A percentile compares a stretch with the other conserved stretches of the same genome.
phyloP scores from a whole-genome alignment of 2,797 vertebrate genomes.

The Sebastes umbrosus region DNA sequence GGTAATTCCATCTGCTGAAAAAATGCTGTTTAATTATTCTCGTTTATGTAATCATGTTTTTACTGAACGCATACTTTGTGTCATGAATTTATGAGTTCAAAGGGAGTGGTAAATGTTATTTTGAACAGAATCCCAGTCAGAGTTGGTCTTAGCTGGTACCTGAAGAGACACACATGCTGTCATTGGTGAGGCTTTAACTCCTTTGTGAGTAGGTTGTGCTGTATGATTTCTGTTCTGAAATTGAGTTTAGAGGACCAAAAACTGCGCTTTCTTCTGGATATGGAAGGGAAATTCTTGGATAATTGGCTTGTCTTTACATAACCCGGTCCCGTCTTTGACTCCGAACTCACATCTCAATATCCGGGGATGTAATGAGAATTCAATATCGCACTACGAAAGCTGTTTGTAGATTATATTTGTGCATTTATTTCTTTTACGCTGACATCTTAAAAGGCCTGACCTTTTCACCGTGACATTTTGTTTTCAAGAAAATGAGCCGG shows the following conservation, averaged over 20 bases:
- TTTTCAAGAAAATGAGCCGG: constrained; percentile 60
- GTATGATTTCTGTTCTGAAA: constrained; percentile 12
- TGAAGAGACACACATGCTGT: neutral
- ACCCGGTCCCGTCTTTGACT: neutral
- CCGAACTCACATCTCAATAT: neutral
- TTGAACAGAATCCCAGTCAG: constrained; percentile 13
- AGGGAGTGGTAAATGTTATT: neutral
- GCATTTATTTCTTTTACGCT: constrained; percentile 17
- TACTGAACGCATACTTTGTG: constrained; percentile 2
- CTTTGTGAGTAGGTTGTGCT: neutral
- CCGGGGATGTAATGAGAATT: constrained; percentile 7
- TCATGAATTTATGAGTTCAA: neutral
- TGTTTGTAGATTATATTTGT: constrained; percentile 30
- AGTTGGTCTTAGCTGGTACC: neutral
- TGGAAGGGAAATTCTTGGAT: neutral
- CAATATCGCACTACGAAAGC: constrained; percentile 11
- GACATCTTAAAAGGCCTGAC: constrained; percentile 63
- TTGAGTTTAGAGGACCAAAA: constrained; percentile 64
- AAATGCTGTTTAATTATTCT: neutral
- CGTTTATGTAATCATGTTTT: constrained; percentile 3
- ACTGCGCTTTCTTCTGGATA: constrained; percentile 10
- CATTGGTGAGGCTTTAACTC: neutral
- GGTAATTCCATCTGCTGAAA: constrained; percentile 7
- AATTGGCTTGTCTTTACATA: neutral
- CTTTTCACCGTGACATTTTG: constrained; percentile 70